A percentile compares a stretch with the other conserved stretches of the same genome.
Conservation (phyloP, 2,797 vertebrate species). For the Tamandua tetradactyla region DNA sequence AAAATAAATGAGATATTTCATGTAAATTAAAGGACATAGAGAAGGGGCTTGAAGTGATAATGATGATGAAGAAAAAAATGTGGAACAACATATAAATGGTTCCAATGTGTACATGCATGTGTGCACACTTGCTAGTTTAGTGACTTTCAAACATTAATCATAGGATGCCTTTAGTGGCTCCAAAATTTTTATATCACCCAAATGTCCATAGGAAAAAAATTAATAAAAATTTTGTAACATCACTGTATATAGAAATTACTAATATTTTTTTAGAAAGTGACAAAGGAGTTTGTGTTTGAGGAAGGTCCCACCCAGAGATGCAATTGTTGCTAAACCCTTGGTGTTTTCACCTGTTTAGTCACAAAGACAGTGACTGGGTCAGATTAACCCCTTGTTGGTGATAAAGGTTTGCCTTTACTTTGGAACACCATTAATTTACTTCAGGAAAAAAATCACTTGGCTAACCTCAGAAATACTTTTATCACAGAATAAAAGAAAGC, state of each 20-base stretch:
- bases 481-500: background rate
- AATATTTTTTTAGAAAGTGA: constrained; percentile 22
- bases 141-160: constrained; percentile 36
- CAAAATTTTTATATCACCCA: background rate
- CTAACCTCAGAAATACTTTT: background rate
- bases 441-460: background rate
- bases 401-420: constrained; percentile 21
- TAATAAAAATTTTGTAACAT: background rate
- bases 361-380: background rate
- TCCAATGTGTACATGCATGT: background rate
- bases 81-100: background rate
- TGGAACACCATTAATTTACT: background rate
- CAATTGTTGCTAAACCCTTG: background rate
- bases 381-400: constrained; percentile 14
- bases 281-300: background rate
- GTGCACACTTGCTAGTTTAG: background rate
- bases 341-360: constrained; percentile 56
- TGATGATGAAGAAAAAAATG: background rate
- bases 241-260: background rate
- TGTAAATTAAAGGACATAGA: background rate
- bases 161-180: background rate
- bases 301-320: background rate
- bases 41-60: background rate
- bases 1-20: background rate
- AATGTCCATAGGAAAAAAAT: background rate